Percentiles rank a stretch among this genome's conserved stretches.
These are phyloP conservation scores for Drosophila rubida DNA, from an alignment of 2,888 invertebrate genomes.

Conservation along the genomic window DNA sequence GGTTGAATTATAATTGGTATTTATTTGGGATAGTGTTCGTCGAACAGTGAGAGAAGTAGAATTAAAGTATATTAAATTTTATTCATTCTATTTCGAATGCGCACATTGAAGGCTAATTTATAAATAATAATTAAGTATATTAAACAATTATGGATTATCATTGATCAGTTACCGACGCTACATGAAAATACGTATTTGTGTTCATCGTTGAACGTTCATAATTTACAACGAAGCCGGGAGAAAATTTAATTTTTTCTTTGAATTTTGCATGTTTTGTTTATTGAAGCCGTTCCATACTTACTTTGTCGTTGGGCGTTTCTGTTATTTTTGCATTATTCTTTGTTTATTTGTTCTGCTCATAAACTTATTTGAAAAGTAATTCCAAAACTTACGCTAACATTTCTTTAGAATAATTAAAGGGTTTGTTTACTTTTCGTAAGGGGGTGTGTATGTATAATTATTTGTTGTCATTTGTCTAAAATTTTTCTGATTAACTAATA, in stretches of 20 bases:
- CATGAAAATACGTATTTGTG: constrained; percentile 26
- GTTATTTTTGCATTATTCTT: constrained; percentile 44
- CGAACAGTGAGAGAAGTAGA: constrained; percentile 47
- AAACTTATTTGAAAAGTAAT: constrained; percentile 62
- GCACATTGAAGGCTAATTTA: constrained; percentile 44
- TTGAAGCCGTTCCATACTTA: constrained; percentile 66
- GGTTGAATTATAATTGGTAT: constrained; percentile 44
- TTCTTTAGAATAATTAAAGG: constrained; percentile 58
- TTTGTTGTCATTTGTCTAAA: constrained; percentile 38
- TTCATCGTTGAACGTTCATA: constrained; percentile 41
- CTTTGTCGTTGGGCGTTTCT: constrained; percentile 68
- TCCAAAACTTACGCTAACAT: constrained; percentile 75
- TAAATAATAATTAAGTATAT: constrained; percentile 50
- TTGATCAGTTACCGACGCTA: constrained; percentile 27
- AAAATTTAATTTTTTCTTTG: constrained; percentile 24
- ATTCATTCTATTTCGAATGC: constrained; percentile 43
- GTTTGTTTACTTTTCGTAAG: constrained; percentile 37
- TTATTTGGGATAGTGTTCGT: constrained; percentile 58
- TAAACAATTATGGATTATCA: constrained; percentile 26
- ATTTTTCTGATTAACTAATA: constrained; percentile 41
- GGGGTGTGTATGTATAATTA: constrained; percentile 45
- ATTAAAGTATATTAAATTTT: constrained; percentile 31
- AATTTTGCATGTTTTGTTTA: constrained; percentile 15
- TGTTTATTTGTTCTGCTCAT: constrained; percentile 49
- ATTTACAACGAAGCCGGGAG: constrained; percentile 43